Evolutionary conservation across 2,113 vertebrate species (phyloP), one percentile per base, ranked within the genome.

Genomic region (Sarotherodon lohbergeri): DNA sequence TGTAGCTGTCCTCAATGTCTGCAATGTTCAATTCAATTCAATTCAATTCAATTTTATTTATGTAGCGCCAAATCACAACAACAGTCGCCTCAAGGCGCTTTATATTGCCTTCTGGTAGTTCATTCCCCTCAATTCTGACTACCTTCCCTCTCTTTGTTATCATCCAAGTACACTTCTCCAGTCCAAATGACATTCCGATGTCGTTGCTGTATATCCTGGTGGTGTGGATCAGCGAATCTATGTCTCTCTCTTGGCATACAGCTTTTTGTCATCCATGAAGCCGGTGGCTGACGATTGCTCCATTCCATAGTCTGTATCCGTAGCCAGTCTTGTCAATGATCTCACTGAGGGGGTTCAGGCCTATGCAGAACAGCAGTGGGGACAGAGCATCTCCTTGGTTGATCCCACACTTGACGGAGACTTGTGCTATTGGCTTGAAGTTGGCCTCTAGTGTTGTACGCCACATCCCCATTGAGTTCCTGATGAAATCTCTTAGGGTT

Each of bases 281-380:
- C n/a, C n/a, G n/a, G n/a, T n/a, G n/a, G n/a, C n/a, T n/a, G n/a
- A n/a, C n/a, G n/a, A n/a, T 12, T 55, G n/a, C 10, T 24, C n/a
- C 29, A 4, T 32, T 32, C 29, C 3, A 5, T 13, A 57, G 55
- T 57, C 55, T 3, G 6, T 57, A 27, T 57, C 24, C 0, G 6
- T 57, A 1, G 55, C 0, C 24, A 57, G 6, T 27, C 55, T 57
- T 57, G 24, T 56, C 11, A 56, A 0, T 19, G 7, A 50, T 17
- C 46, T 50, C 1, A 19, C 7, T 56, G 55, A 27, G 24, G 55
- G 55, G 55, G 2, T 57, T 14, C 12, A 27, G 24, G 0, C 12
- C 55, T 8, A 27, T 27, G 24, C 6, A 16, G 46, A 57, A 27
- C 24, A 57, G 55, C 24, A 57, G 12, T 27, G 12, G 55, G 55